phyloP scores from a whole-genome alignment of 2,888 invertebrate genomes.

The Caenorhabditis afra region DNA sequence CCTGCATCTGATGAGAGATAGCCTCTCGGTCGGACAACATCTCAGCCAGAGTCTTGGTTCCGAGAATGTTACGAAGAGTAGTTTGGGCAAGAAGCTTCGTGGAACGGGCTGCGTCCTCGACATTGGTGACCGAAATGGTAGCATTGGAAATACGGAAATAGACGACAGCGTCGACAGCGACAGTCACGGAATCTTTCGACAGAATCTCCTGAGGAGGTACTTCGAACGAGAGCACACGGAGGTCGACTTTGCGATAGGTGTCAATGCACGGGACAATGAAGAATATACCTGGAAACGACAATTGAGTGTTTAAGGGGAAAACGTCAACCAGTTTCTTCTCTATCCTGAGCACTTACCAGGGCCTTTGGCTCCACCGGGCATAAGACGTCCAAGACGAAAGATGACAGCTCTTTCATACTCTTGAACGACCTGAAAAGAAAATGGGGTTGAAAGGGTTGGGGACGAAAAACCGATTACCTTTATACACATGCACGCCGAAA shows the following conservation, averaged over 20 bases:
- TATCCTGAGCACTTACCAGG: constrained; percentile 77
- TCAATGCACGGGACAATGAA: constrained; percentile 86
- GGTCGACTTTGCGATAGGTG: constrained; percentile 86
- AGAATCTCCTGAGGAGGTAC: constrained; percentile 92
- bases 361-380: constrained; percentile 87
- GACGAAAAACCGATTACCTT: constrained; percentile 67
- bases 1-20: constrained; percentile 85
- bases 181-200: constrained; percentile 92
- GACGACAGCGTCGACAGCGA: constrained; percentile 91
- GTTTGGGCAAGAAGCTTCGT: constrained; percentile 82
- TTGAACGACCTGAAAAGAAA: constrained; percentile 77
- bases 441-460: constrained; percentile 55
- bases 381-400: constrained; percentile 88
- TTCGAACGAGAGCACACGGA: constrained; percentile 95
- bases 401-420: constrained; percentile 88
- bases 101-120: constrained; percentile 81
- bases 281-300: constrained; percentile 76
- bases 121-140: constrained; percentile 87
- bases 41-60: constrained; percentile 93
- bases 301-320: too few relatives aligned
- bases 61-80: constrained; percentile 78
- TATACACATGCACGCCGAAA: constrained; percentile 80
- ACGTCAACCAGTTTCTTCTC: too few relatives aligned
- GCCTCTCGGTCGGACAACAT: constrained; percentile 96
- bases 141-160: constrained; percentile 90